Evolutionary conservation across 2,113 vertebrate genomes (phyloP).

Genomic region (Laticauda laticaudata): DNA sequence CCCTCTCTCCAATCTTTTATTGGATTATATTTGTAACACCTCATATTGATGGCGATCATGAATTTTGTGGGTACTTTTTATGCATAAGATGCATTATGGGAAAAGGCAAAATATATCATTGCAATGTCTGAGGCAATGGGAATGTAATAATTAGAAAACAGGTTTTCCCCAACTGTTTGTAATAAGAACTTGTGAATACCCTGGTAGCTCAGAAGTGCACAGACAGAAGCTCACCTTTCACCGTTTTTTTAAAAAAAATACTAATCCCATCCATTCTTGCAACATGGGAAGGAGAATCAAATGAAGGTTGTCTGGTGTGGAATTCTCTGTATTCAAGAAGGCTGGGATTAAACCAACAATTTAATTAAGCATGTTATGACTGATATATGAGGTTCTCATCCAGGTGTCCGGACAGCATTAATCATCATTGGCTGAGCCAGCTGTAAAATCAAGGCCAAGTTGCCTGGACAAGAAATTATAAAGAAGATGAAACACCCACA

Average conservation of each 20-base stretch:
- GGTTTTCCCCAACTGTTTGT: not conserved
- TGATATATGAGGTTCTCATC: slow-evolving; percentile 28
- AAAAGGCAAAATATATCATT: not conserved
- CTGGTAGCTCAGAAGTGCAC: not conserved
- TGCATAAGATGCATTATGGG: not conserved
- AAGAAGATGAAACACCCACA: slow-evolving; percentile 26
- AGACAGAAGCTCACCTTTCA: not conserved
- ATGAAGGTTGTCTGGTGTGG: not conserved
- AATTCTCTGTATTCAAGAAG: not conserved
- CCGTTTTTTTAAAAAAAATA: not conserved
- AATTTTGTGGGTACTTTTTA: not conserved
- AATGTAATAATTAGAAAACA: not conserved
- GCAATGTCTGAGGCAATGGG: not conserved
- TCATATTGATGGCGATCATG: not conserved
- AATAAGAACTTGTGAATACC: not conserved
- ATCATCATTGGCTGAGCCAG: slow-evolving; percentile 17
- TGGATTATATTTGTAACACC: not conserved
- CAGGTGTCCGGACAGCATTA: slow-evolving; percentile 32
- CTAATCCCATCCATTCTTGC: not conserved
- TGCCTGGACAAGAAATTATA: slow-evolving; percentile 46
- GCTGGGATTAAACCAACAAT: slow-evolving; percentile 38
- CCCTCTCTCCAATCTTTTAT: not conserved
- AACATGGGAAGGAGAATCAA: slow-evolving; percentile 1
- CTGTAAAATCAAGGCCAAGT: slow-evolving; percentile 47
- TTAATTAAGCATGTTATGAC: slow-evolving; percentile 48